Conservation (phyloP, 2,888 invertebrate genomes). For the Platerodrilus igneus region DNA sequence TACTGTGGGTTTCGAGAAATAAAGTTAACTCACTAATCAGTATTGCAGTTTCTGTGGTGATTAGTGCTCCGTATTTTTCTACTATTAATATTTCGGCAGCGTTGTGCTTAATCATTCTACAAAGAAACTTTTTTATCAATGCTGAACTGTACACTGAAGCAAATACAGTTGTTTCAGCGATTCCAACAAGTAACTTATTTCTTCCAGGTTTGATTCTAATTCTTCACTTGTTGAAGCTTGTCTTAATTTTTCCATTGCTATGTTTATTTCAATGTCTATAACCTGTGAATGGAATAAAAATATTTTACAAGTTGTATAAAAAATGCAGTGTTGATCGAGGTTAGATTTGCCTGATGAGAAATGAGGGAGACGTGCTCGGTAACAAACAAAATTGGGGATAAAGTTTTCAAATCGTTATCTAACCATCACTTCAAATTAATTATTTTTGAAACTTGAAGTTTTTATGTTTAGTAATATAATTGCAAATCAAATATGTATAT, state of each 20-base stretch:
- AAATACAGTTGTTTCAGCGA: conserved; percentile 29
- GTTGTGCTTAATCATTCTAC: conserved; percentile 17
- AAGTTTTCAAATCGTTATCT: no score
- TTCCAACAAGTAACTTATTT: conserved; percentile 21
- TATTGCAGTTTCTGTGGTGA: conserved; percentile 30
- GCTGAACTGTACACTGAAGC: background rate
- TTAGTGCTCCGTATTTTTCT: conserved; percentile 29
- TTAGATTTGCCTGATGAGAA: no score
- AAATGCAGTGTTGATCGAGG: no score
- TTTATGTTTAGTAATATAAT: no score
- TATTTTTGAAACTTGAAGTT: no score
- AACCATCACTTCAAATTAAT: no score
- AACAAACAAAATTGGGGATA: no score
- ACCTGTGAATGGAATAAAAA: no score
- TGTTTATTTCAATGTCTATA: conserved; percentile 32
- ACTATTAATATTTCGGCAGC: conserved; percentile 27
- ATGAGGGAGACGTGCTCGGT: no score
- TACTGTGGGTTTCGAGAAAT: no score
- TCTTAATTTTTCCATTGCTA: conserved; percentile 34
- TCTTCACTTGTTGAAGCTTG: conserved; percentile 31
- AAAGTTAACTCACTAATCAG: conserved; percentile 33
- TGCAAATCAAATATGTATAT: no score
- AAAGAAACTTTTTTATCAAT: background rate
- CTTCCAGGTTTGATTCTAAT: conserved; percentile 22
- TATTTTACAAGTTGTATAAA: no score